A percentile compares a stretch with the other conserved stretches of the same genome.
Conservation (phyloP, 2,888 invertebrate genomes). For the Drosophila borborema region DNA sequence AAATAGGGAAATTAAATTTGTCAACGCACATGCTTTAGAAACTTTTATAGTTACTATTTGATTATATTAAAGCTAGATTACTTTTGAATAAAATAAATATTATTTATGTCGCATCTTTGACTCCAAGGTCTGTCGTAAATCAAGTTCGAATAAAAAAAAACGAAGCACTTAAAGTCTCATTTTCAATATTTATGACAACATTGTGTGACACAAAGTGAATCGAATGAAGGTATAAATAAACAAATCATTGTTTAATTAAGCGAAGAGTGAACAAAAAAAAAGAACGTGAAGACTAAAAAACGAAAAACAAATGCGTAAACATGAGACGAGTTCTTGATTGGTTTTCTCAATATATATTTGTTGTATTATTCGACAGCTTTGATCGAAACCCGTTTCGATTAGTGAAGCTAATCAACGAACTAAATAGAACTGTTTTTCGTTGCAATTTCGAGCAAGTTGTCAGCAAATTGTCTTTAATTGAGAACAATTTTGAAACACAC, state of each 20-base stretch:
- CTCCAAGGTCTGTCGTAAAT: slow-evolving; percentile 12
- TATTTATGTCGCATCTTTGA: slow-evolving; percentile 8
- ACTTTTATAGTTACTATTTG: not conserved
- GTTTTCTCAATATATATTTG: not conserved
- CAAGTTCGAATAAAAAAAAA: not conserved
- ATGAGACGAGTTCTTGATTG: not conserved
- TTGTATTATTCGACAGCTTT: not conserved
- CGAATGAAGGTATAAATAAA: slow-evolving; percentile 20
- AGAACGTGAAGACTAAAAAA: not conserved
- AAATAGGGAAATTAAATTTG: not conserved
- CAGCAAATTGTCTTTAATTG: not conserved
- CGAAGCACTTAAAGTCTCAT: slow-evolving; percentile 3
- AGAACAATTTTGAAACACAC: not conserved
- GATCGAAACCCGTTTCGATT: slow-evolving; percentile 21
- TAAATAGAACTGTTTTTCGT: not conserved
- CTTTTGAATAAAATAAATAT: slow-evolving; percentile 9
- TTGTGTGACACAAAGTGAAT: slow-evolving; percentile 16
- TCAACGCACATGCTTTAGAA: not conserved
- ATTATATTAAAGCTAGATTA: not conserved
- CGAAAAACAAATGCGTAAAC: slow-evolving; percentile 11
- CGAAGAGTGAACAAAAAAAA: slow-evolving; percentile 2
- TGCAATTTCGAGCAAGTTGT: not conserved
- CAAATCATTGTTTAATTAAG: slow-evolving; percentile 16
- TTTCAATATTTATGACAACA: slow-evolving; percentile 3
- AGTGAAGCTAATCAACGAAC: not conserved